Base-by-base conservation (phyloP, 2,888 invertebrate genomes). In the Dynastes tityus region DNA sequence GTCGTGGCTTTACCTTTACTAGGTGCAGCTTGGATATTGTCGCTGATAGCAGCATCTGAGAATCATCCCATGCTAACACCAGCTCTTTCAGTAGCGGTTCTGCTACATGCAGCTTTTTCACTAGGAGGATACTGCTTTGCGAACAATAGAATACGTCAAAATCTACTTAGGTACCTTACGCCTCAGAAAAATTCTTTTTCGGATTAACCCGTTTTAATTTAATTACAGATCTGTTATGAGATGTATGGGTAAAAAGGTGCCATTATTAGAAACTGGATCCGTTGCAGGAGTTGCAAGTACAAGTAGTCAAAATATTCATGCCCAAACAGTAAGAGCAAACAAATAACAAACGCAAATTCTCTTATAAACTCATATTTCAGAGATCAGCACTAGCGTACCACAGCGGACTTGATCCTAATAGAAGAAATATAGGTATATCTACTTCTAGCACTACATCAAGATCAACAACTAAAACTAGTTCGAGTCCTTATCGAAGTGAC, bases 391-490 rank as follows among this genome's bases (percentile, higher is more conserved):
- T 96, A 81, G 95, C 96, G 1, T 96, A 96, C 86, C 94, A 95
- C 80, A 92, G 92, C 85, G 92, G 92, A 68, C 86, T 92, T 82
- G 92, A 93, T 80, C 91, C 93, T 37, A 90, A 91, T 55, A 89
- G 94, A 82, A 89, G 96, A 68, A 95, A 96, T 87, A 94, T 97
- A 80, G 98, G 98, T 49, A 97, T 98, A 83, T 97, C 98, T 11
- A 97, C 97, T 0, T 97, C 97, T 0, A 97, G 97, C 80, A 98
- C 98, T 0, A 98, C 98, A 0, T 97, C 97, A 0, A 91, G 97
- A 81, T 97, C 97, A 45, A 98, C 98, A 0, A 97, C 96, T 70
- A 98, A 98, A 88, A 98, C 98, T 13, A 95, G 96, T 84, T 97
- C 97, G 40, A 97, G 97, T 88, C 97, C 97, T 9, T 98, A 97